Evolutionary conservation across 2,888 invertebrate species (phyloP).

Genomic region (Papilio demoleus): DNA sequence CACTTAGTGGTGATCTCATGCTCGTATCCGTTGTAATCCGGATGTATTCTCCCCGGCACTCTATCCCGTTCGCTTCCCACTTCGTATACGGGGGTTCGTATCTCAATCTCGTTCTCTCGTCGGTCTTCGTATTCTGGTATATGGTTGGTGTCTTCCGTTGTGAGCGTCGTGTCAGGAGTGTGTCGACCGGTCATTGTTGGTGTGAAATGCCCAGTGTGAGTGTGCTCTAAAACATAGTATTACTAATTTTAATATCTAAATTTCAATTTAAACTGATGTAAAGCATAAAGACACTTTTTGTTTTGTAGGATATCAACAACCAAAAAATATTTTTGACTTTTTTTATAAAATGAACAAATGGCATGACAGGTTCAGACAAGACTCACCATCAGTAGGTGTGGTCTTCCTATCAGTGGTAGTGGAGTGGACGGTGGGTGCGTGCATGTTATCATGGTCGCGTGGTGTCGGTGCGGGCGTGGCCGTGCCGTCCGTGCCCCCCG

Average conservation of each 20-base stretch:
- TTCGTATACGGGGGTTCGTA: slow-evolving; percentile 67
- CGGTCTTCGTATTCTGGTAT: slow-evolving; percentile 73
- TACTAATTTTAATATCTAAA: too few species aligned
- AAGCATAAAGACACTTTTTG: too few species aligned
- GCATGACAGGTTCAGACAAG: too few species aligned
- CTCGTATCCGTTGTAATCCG: slow-evolving; percentile 75
- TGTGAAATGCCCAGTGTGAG: slow-evolving; percentile 68
- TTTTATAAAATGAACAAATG: too few species aligned
- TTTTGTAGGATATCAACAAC: too few species aligned
- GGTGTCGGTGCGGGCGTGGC: slow-evolving; percentile 49
- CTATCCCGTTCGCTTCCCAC: slow-evolving; percentile 60
- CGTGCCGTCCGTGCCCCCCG: slow-evolving; percentile 50
- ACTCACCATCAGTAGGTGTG: slow-evolving; percentile 71
- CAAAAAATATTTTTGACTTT: too few species aligned
- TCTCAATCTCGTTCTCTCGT: slow-evolving; percentile 65
- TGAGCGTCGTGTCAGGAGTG: slow-evolving; percentile 65
- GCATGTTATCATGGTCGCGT: slow-evolving; percentile 75
- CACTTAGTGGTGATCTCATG: slow-evolving; percentile 76
- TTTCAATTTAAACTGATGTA: too few species aligned
- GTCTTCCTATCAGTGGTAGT: slow-evolving; percentile 66
- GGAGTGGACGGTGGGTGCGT: slow-evolving; percentile 66
- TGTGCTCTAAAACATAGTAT: slow-evolving; percentile 60
- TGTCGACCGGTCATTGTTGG: slow-evolving; percentile 65
- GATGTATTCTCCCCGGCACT: slow-evolving; percentile 62
- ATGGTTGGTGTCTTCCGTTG: slow-evolving; percentile 77